phyloP scores from a whole-genome alignment of 2,797 vertebrate species.

The Cyclopterus lumpus region DNA sequence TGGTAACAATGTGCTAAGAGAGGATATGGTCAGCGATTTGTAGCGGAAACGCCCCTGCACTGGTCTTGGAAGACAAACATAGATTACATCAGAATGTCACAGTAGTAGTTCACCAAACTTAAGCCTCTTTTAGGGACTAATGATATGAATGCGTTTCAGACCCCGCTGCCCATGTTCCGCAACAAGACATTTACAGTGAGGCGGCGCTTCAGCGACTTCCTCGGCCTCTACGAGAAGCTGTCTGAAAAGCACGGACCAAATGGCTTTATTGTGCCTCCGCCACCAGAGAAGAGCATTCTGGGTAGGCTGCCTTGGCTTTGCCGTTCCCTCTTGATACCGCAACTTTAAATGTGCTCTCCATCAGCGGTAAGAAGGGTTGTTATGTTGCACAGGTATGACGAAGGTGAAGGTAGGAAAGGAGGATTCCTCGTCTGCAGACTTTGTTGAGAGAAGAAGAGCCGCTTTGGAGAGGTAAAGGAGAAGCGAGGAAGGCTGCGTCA shows the following conservation, averaged over 20 bases:
- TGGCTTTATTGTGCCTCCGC: constrained; percentile 94
- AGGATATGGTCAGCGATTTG: constrained; percentile 6
- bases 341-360: background rate
- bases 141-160: constrained; percentile 79
- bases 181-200: constrained; percentile 92
- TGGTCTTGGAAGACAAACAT: background rate
- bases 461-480: constrained; percentile 82
- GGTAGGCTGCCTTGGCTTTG: constrained; percentile 77
- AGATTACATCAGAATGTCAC: background rate
- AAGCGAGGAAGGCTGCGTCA: background rate
- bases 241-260: constrained; percentile 94
- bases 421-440: constrained; percentile 95
- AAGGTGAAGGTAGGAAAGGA: constrained; percentile 99
- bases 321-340: background rate
- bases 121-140: rapidly evolving
- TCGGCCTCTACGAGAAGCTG: constrained; percentile 96
- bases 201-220: constrained; percentile 97
- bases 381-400: constrained; percentile 91
- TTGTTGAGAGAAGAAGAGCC: constrained; percentile 93
- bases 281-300: constrained; percentile 96
- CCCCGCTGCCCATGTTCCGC: constrained; percentile 92
- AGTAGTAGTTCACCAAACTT: background rate
- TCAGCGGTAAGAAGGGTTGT: background rate
- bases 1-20: background rate
- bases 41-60: background rate